Evolutionary conservation across 2,113 vertebrate species (phyloP), one percentile per base, ranked within the genome.

Genomic region (Dicentrarchus labrax): DNA sequence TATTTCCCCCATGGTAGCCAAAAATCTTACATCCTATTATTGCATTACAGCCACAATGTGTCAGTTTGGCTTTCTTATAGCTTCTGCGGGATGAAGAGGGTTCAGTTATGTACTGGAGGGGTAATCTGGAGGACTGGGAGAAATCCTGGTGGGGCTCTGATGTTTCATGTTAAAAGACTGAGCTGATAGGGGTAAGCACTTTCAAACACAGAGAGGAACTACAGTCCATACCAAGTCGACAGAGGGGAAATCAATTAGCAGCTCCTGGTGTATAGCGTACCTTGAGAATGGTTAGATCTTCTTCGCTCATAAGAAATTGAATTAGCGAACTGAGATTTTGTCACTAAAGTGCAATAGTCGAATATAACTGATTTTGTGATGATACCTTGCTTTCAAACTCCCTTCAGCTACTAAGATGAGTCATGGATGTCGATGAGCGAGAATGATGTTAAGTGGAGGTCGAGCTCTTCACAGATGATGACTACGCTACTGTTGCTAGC

Each of bases 111-210:
- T 16, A 8, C 22, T 59, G 59, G 22, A 71, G 59, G 11, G 38
- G 24, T 19, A 24, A 48, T 53, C 22, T 61, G 39, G 24, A 70
- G 16, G 54, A 65, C 70, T 13, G 2, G 65, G 36, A 21, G 45
- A 19, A 19, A 45, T 72, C 22, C 22, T 71, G 22, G 4, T 8
- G 3, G n/a, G 16, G 50, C 30, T 41, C 21, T 70, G 50, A 48
- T 48, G 39, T 79, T 62, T 84, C 39, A 39, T 38, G 36, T 13
- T 53, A 22, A 38, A 38, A 67, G 41, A 36, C 61, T 39, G 39
- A 56, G n/a, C 17, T 64, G n/a, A 73, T 24, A 39, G 19, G 19
- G 22, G 15, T 24, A 59, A 66, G 22, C 38, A 30, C 24, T 45
- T 38, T 59, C 8, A 77, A 22, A 64, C 47, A 66, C 67, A 56